Evolutionary conservation across 2,888 invertebrate genomes (phyloP).

Genomic region (Lepidocyrtinus sp.): DNA sequence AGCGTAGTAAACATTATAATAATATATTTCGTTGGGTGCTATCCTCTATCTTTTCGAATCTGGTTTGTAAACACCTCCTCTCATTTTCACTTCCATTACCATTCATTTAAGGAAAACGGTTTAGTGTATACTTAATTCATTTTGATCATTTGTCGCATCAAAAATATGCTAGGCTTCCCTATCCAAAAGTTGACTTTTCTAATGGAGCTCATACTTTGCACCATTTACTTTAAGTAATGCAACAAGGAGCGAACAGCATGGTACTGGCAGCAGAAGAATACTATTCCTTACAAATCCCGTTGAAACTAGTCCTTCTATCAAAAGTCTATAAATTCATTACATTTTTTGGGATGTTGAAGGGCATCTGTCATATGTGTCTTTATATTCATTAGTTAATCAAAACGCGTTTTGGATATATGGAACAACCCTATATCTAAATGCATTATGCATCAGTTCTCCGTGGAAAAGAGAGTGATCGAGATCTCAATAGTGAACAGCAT

Average conservation of each 20-base stretch:
- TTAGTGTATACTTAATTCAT: constrained; percentile 16
- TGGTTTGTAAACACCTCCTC: neutral
- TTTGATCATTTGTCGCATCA: neutral
- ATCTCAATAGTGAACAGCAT: neutral
- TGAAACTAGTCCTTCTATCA: constrained; percentile 16
- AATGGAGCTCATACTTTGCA: constrained; percentile 42
- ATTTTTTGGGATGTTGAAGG: constrained; percentile 22
- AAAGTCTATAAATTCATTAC: constrained; percentile 28
- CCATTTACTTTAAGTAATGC: constrained; percentile 42
- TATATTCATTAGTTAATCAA: neutral
- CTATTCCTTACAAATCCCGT: neutral
- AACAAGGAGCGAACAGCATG: neutral
- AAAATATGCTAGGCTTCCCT: neutral
- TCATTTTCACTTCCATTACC: constrained; percentile 48
- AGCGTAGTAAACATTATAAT: constrained; percentile 14
- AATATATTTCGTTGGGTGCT: too few relatives aligned
- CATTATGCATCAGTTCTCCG: neutral
- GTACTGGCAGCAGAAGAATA: too few relatives aligned
- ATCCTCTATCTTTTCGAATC: too few relatives aligned
- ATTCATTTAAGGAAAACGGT: constrained; percentile 35
- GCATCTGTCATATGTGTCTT: constrained; percentile 29
- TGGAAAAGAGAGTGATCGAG: neutral
- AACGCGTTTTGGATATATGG: neutral
- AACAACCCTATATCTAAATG: neutral
- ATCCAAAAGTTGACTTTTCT: neutral